Evolutionary conservation across 2,797 vertebrate species (phyloP), one percentile per base, ranked within the genome.

Genomic region (Enteromius treurensis): DNA sequence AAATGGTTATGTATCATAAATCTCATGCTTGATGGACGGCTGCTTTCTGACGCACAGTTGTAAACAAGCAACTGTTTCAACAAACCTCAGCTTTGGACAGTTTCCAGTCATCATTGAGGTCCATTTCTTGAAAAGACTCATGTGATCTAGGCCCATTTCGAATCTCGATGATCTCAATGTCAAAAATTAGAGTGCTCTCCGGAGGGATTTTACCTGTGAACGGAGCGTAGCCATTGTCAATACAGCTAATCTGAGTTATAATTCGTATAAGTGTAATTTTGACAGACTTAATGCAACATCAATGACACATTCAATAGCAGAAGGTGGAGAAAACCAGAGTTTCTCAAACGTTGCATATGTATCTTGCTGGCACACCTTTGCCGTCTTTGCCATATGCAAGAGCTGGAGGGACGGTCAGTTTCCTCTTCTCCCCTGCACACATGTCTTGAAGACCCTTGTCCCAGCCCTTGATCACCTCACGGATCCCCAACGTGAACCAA

Each of bases 61-160:
- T 45, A 45, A 21, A 7, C 9, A 19, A 49, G 17, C 7, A 69
- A 15, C 10, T 73, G 23, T 19, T 55, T 55, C 5, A 4, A 81
- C 78, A 90, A 87, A 97, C 98, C 96, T 99, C 98, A 0, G 93
- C 82, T 90, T 91, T 97, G 81, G 98, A 99, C 17, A 99, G 95
- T 68, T 91, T 99, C 98, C 98, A 99, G 90, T 99, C 98, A 87
- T 99, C 97, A 1, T 99, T 97, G 77, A 99, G 96, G 90, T 99
- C 98, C 98, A 99, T 99, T 88, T 98, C 96, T 91, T 98, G 97
- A 90, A 99, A 99, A 4, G 98, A 97, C 78, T 98, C 97, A 2
- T 99, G 97, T 23, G 98, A 99, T 80, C 97, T 93, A 60, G 97
- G 98, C 79, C 98, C 98, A 90, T 97, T 98, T 91, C 94, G 92